Evolutionary conservation across 2,797 vertebrate genomes (phyloP), one percentile per base, ranked within the genome.

Genomic region (Peromyscus aztecus): DNA sequence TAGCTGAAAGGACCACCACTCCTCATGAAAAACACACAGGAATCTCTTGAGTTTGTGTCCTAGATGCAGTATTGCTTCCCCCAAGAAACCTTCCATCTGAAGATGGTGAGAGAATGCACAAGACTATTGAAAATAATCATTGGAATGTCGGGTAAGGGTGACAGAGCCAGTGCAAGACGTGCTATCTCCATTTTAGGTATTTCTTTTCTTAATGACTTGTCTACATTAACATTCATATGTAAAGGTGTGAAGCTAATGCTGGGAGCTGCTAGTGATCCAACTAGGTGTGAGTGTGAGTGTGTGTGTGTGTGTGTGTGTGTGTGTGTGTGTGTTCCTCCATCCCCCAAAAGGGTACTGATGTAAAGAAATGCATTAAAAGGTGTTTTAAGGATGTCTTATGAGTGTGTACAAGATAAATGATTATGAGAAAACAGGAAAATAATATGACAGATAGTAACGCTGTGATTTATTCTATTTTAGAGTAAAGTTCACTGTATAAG

Each of bases 381-480:
- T 93, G 77, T 75, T 78, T 90, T 4, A 83, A 90, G 6, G 40
- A 10, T 81, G 3, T 17, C 43, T 88, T 63, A 9, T 31, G 73
- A 80, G 29, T 46, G 57, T 91, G 87, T n/a, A 95, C 24, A 73
- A 95, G 73, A 29, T 73, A 90, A 82, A 24, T 40, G 43, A 52
- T 55, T 89, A 37, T 37, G 3, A 61, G 5, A 76, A 37, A 55
- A 27, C 19, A 75, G 40, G 1, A 97, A 97, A 92, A 95, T 65
- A 59, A 92, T 57, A 81, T 31, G 0, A 91, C 83, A 73, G 24
- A 59, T 95, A n/a, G 7, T 55, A 86, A 80, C 52, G 43, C 94
- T 23, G 31, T 67, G 4, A 75, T 73, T 59, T 65, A 9, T 59
- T 76, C 34, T 89, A n/a, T 27, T 90, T 93, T 16, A 57, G n/a